These are phyloP conservation scores for Myotis brandtii DNA, from an alignment of 2,113 vertebrate genomes.

Conservation along the genomic window DNA sequence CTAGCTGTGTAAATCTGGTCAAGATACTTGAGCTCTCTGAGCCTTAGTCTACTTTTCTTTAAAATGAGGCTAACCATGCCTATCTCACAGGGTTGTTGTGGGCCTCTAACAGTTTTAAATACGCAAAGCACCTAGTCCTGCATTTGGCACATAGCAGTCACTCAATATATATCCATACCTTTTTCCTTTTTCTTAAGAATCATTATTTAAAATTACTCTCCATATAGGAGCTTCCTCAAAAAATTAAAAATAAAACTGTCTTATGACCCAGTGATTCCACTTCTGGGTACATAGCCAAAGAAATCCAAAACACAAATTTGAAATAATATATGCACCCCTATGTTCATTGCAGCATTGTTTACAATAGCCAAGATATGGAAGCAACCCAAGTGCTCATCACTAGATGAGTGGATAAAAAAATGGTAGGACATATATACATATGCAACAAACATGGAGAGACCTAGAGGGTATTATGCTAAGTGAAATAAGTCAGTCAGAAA, in stretches of 20 bases:
- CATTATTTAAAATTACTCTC: conserved; percentile 40
- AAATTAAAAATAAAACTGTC: background rate
- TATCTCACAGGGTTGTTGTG: background rate
- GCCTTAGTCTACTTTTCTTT: conserved; percentile 5
- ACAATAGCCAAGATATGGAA: background rate
- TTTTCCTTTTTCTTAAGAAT: conserved; percentile 21
- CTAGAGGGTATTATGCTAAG: background rate
- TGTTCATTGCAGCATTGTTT: background rate
- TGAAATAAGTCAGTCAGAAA: background rate
- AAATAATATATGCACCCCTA: background rate
- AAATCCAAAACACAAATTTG: background rate
- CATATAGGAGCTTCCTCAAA: background rate
- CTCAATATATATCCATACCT: background rate
- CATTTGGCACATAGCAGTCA: conserved; percentile 1
- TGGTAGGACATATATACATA: background rate
- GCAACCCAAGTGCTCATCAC: background rate
- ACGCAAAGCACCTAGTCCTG: background rate
- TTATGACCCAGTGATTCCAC: background rate
- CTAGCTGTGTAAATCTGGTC: background rate
- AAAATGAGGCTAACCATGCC: background rate
- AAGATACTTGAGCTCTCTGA: background rate
- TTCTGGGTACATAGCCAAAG: background rate
- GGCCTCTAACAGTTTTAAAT: conserved; percentile 26
- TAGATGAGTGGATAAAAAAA: background rate
- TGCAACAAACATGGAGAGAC: background rate